Conservation (phyloP, 2,797 vertebrate genomes). For the Gobionotothen gibberifrons region DNA sequence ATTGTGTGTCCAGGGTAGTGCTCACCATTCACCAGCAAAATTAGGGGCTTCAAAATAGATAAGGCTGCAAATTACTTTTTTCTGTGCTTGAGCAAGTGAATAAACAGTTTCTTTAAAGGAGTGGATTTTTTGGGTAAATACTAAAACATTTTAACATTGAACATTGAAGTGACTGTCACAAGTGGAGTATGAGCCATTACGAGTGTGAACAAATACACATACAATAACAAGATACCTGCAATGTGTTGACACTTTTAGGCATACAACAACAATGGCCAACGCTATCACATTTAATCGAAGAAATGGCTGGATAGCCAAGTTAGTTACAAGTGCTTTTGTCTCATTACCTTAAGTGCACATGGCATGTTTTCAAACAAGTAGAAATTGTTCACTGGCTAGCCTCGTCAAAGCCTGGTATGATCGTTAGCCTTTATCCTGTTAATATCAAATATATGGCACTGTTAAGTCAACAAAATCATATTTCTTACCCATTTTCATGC, state of each 20-base stretch:
- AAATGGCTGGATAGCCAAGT: neutral
- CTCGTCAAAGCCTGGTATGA: neutral
- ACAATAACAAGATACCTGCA: neutral
- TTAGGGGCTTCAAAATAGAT: neutral
- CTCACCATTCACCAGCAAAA: neutral
- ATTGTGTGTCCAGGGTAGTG: slow-evolving; percentile 1
- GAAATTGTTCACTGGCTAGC: slow-evolving; percentile 3
- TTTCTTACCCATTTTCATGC: neutral
- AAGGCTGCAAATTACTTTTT: neutral
- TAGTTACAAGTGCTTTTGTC: neutral
- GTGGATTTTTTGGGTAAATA: slow-evolving; percentile 1
- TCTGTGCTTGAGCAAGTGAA: slow-evolving; percentile 5
- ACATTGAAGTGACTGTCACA: neutral
- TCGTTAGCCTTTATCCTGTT: neutral
- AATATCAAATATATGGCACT: neutral
- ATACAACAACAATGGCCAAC: neutral
- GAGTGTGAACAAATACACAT: neutral
- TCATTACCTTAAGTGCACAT: neutral
- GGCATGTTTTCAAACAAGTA: neutral
- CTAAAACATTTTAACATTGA: slow-evolving; percentile 1
- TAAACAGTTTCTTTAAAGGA: neutral
- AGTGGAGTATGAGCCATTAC: neutral
- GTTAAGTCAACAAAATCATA: neutral
- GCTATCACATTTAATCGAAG: neutral
- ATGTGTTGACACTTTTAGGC: neutral